These are phyloP conservation scores for Turritopsis rubra DNA, from an alignment of 30 jellyfish, hydroid and myxozoan genomes.

Conservation along the genomic window DNA sequence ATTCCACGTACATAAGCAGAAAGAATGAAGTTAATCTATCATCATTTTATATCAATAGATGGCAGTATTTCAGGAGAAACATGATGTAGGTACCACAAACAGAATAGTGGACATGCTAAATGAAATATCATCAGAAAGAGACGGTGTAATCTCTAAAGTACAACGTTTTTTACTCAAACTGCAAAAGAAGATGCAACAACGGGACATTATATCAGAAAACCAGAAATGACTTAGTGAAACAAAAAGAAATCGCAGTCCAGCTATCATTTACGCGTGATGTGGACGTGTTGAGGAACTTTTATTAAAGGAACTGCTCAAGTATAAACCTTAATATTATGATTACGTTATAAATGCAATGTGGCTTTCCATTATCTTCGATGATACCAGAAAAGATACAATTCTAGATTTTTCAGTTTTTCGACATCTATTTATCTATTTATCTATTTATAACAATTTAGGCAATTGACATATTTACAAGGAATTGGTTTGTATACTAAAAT, in stretches of 20 bases:
- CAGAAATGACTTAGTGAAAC: too few relatives aligned
- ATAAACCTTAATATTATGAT: too few relatives aligned
- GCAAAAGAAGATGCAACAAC: not conserved
- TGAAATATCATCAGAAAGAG: not conserved
- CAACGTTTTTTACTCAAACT: not conserved
- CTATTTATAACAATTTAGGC: not conserved
- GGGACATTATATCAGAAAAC: not conserved
- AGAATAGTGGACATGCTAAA: not conserved
- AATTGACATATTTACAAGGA: not conserved
- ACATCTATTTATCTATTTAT: not conserved
- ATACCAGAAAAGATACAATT: not conserved
- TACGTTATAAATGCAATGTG: not conserved
- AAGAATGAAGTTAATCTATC: too few relatives aligned
- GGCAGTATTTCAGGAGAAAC: not conserved
- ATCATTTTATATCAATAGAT: not conserved
- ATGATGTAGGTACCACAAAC: not conserved
- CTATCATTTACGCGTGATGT: too few relatives aligned
- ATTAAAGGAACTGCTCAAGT: too few relatives aligned
- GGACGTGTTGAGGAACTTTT: too few relatives aligned
- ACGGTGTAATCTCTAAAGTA: not conserved
- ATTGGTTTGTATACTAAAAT: not conserved
- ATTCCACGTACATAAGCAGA: not conserved
- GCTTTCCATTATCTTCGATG: not conserved
- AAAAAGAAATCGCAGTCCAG: too few relatives aligned
- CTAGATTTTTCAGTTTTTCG: not conserved